Evolutionary conservation across 2,113 vertebrate species (phyloP).

Genomic region (Anhinga rufa): DNA sequence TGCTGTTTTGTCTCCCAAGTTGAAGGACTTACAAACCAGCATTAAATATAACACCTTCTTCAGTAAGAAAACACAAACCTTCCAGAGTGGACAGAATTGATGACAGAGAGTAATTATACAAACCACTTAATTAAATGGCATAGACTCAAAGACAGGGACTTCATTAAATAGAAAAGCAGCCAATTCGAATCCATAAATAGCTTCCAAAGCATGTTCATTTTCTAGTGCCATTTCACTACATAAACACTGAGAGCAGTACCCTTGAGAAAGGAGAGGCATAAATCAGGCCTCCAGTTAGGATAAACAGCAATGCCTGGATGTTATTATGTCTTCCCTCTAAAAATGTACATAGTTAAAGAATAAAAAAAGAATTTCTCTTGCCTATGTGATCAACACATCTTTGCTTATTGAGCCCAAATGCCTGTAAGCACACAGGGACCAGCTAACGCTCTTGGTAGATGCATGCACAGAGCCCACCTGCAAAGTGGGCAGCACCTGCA

Average conservation of each 20-base stretch:
- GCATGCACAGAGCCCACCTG: neutral
- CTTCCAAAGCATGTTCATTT: neutral
- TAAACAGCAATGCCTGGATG: neutral
- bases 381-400: neutral
- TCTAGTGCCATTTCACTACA: neutral
- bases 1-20: neutral
- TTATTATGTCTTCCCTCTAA: neutral
- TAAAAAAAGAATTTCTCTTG: neutral
- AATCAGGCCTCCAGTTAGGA: neutral
- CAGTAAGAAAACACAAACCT: neutral
- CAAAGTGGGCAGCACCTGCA: neutral
- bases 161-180: conserved; percentile 1
- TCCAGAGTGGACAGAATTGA: conserved; percentile 20
- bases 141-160: conserved; percentile 24
- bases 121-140: conserved; percentile 49
- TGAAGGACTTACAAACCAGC: neutral
- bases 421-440: neutral
- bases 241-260: neutral
- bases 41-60: neutral
- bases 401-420: neutral
- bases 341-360: neutral
- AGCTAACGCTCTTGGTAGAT: neutral
- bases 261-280: neutral
- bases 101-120: conserved; percentile 47
- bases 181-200: conserved; percentile 34